phyloP scores from a whole-genome alignment of 1,140 invertebrate genomes.

The Sweltsa coloradensis region DNA sequence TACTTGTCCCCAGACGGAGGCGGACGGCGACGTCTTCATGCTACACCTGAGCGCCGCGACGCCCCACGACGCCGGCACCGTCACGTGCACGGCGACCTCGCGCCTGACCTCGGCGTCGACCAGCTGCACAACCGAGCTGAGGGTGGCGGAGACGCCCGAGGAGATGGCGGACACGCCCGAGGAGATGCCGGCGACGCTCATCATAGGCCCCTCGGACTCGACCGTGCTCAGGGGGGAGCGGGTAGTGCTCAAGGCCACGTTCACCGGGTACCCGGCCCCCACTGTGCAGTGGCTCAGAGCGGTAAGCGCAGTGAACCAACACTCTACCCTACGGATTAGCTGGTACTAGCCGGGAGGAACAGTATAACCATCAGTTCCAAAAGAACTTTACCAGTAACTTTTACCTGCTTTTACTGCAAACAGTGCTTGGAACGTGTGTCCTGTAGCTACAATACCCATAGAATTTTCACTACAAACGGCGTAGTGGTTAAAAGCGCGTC shows the following conservation, averaged over 20 bases:
- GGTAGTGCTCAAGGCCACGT: conserved; percentile 45
- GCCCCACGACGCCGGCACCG: conserved; percentile 35
- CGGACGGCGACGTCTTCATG: conserved; percentile 34
- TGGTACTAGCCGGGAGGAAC: no score
- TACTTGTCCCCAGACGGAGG: conserved; percentile 38
- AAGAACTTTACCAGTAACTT: no score
- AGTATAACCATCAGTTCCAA: no score
- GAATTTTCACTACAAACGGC: no score
- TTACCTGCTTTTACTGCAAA: no score
- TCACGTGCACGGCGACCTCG: conserved; percentile 29
- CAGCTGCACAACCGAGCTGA: conserved; percentile 17
- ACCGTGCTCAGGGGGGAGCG: conserved; percentile 49
- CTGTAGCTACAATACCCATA: no score
- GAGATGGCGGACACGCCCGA: no score
- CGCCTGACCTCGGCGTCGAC: conserved; percentile 22
- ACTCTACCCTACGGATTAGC: no score
- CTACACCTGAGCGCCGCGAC: conserved; percentile 38
- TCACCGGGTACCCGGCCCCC: conserved; percentile 49
- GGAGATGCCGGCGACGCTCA: conserved; percentile 33
- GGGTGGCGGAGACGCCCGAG: background rate
- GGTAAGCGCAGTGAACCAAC: conserved; percentile 39
- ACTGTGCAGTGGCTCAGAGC: conserved; percentile 53
- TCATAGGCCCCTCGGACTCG: conserved; percentile 48
- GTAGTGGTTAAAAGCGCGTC: no score
- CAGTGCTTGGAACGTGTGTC: no score